A percentile compares a stretch with the other conserved stretches of the same genome.
These are phyloP conservation scores for Carcinoscorpius rotundicauda DNA, from an alignment of 1,140 invertebrate genomes.

Conservation along the genomic window DNA sequence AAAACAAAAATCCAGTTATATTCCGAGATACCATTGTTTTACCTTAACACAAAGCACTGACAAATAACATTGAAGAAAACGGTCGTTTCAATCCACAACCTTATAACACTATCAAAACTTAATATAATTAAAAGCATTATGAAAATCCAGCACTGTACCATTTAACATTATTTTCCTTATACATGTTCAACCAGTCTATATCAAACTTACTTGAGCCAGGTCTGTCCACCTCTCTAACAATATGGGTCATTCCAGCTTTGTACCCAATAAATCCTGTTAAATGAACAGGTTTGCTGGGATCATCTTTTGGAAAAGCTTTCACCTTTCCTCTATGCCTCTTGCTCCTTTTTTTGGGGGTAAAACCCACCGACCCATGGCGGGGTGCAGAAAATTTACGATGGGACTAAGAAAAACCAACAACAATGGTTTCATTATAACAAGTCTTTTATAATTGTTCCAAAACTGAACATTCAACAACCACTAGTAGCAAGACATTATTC, in stretches of 20 bases:
- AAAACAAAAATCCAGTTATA: neutral
- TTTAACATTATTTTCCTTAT: no score
- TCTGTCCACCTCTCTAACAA: constrained; percentile 96
- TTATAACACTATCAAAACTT: no score
- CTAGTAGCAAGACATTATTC: no score
- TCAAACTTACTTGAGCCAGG: constrained; percentile 91
- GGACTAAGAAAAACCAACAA: constrained; percentile 56
- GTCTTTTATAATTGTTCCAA: no score
- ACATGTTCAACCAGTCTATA: neutral
- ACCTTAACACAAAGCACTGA: no score
- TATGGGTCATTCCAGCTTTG: constrained; percentile 99
- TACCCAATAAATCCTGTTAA: constrained; percentile 95
- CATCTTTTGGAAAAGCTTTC: constrained; percentile 99
- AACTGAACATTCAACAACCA: no score
- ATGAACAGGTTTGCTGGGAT: constrained; percentile 89
- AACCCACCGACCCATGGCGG: constrained; percentile 98
- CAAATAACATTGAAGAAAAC: no score
- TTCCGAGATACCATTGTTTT: no score
- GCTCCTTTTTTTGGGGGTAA: constrained; percentile 96
- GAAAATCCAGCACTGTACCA: no score
- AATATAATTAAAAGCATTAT: no score
- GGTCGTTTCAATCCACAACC: no score
- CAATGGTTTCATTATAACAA: no score
- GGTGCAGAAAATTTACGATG: constrained; percentile 99
- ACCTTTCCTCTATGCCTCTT: constrained; percentile 93